Conservation (phyloP, 1,140 invertebrate species). For the Agraylea sexmaculata region DNA sequence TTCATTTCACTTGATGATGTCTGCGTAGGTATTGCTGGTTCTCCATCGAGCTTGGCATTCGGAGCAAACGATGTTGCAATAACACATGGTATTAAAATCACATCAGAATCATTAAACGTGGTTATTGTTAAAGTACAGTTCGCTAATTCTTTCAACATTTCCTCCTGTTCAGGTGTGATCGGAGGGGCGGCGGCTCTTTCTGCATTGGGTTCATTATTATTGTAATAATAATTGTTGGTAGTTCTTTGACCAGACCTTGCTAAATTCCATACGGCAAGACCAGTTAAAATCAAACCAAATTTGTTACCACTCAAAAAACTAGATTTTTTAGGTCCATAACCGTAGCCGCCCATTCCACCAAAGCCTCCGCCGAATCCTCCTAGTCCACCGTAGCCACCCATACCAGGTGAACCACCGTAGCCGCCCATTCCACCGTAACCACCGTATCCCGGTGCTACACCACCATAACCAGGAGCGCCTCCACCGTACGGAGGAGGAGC, state of each 20-base stretch:
- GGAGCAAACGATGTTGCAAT: constrained; percentile 38
- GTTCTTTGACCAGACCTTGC: constrained; percentile 29
- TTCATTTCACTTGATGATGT: constrained; percentile 23
- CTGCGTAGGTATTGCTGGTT: constrained; percentile 22
- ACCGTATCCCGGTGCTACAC: constrained; percentile 21
- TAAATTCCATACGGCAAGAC: constrained; percentile 38
- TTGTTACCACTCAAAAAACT: constrained; percentile 19
- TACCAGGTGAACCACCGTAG: background rate
- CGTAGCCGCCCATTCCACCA: constrained; percentile 11
- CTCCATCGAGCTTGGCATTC: constrained; percentile 30
- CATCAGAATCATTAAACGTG: constrained; percentile 30
- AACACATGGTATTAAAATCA: constrained; percentile 36
- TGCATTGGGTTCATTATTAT: constrained; percentile 30
- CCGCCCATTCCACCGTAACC: constrained; percentile 13
- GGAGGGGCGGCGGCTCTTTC: constrained; percentile 13
- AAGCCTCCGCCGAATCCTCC: constrained; percentile 6
- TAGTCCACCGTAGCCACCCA: constrained; percentile 5
- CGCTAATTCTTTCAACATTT: constrained; percentile 33
- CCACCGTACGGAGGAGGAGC: constrained; percentile 26
- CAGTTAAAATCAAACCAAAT: constrained; percentile 35
- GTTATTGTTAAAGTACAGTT: constrained; percentile 37
- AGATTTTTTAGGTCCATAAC: constrained; percentile 16
- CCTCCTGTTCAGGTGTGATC: constrained; percentile 5
- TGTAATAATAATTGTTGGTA: constrained; percentile 25
- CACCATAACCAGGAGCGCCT: constrained; percentile 24